Evolutionary conservation across 2,797 vertebrate genomes (phyloP).

Genomic region (Muscicapa striata): DNA sequence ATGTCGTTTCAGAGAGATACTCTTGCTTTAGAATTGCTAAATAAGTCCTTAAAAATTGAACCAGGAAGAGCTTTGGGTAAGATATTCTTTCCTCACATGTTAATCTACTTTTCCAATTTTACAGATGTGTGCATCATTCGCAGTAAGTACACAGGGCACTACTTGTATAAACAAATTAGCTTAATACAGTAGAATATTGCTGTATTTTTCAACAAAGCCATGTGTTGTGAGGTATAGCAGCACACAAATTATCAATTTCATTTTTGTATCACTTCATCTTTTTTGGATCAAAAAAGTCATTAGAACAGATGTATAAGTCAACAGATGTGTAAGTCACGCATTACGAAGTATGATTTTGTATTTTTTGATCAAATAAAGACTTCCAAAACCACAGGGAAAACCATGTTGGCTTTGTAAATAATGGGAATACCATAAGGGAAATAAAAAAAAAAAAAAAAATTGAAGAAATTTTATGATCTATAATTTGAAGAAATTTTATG

Average conservation of each 20-base stretch:
- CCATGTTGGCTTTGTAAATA: not conserved
- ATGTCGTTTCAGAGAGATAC: not conserved
- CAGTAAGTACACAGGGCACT: not conserved
- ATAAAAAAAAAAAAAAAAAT: not conserved
- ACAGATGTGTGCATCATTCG: not conserved
- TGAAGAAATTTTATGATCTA: not conserved
- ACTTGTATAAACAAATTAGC: not conserved
- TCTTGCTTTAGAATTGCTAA: not conserved
- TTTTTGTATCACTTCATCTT: constrained; percentile 32
- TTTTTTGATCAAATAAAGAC: constrained; percentile 27
- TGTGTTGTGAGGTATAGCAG: constrained; percentile 28
- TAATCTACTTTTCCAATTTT: not conserved
- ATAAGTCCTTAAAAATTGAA: not conserved
- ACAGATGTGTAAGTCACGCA: not conserved
- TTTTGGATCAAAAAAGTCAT: constrained; percentile 45
- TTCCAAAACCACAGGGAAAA: constrained; percentile 33
- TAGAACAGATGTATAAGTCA: constrained; percentile 44
- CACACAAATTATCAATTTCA: constrained; percentile 5
- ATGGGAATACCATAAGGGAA: not conserved
- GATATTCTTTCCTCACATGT: not conserved
- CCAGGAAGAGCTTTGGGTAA: not conserved
- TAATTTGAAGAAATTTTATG: constrained; percentile 1
- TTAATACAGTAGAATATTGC: constrained; percentile 20
- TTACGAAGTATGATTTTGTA: constrained; percentile 43
- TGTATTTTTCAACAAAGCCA: constrained; percentile 4